These are phyloP conservation scores for Pteropus alecto DNA, from an alignment of 2,113 vertebrate species.

Conservation along the genomic window DNA sequence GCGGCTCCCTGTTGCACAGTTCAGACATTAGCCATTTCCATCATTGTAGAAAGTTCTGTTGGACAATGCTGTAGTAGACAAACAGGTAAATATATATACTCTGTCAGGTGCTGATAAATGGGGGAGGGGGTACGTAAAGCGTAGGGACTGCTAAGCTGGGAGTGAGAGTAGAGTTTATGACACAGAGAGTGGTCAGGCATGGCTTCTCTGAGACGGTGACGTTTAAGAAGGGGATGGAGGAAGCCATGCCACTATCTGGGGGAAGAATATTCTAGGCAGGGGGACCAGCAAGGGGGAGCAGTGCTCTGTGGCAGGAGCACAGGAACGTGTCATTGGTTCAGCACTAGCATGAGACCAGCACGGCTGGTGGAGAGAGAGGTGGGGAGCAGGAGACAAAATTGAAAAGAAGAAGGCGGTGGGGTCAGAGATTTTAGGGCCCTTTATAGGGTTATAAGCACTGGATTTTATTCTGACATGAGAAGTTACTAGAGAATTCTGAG, in stretches of 20 bases:
- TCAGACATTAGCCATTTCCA: background rate
- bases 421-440: background rate
- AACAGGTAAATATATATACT: background rate
- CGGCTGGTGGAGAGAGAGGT: accelerated
- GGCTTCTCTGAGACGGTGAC: background rate
- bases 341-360: accelerated
- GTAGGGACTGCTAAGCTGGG: background rate
- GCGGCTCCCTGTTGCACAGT: background rate
- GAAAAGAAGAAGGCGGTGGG: background rate
- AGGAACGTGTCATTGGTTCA: background rate
- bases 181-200: background rate
- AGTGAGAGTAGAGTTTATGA: background rate
- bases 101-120: background rate
- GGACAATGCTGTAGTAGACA: background rate
- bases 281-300: background rate
- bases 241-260: background rate
- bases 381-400: background rate
- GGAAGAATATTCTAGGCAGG: background rate
- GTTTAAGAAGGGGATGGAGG: background rate
- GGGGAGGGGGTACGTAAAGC: too few species aligned
- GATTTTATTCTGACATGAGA: background rate
- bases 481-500: background rate
- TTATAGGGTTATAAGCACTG: background rate
- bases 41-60: background rate
- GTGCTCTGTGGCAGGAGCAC: background rate